Percentiles rank a stretch among this genome's conserved stretches.
phyloP scores from a whole-genome alignment of 1,140 invertebrate genomes.

The Thaumetopoea pityocampa region DNA sequence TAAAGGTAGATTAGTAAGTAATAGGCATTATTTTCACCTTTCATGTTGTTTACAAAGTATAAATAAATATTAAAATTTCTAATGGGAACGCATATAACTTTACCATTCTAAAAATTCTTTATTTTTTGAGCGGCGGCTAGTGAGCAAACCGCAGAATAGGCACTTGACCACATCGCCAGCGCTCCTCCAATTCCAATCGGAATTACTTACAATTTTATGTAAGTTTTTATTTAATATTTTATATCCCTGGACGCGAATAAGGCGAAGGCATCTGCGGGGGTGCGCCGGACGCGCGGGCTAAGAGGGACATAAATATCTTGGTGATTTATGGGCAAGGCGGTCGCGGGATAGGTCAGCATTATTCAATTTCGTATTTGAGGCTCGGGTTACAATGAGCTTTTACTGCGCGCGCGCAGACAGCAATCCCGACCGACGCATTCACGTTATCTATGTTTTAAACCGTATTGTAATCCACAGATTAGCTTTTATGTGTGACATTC shows the following conservation, averaged over 20 bases:
- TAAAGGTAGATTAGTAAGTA: too few relatives aligned
- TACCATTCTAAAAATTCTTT: slow-evolving; percentile 40
- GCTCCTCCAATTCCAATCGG: slow-evolving; percentile 60
- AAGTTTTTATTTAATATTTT: slow-evolving; percentile 73
- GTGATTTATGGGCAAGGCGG: slow-evolving; percentile 72
- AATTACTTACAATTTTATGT: slow-evolving; percentile 71
- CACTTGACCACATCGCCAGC: slow-evolving; percentile 42
- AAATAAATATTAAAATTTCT: too few relatives aligned
- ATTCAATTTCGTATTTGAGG: slow-evolving; percentile 75
- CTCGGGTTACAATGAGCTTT: slow-evolving; percentile 73
- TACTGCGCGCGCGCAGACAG: slow-evolving; percentile 68
- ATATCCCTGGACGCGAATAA: slow-evolving; percentile 60
- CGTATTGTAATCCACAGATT: slow-evolving; percentile 48
- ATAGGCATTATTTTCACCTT: too few relatives aligned
- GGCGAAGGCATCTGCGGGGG: slow-evolving; percentile 31
- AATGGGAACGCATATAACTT: too few relatives aligned
- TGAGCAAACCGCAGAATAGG: slow-evolving; percentile 54
- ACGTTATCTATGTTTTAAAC: slow-evolving; percentile 52
- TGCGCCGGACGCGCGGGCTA: slow-evolving; percentile 38
- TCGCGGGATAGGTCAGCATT: slow-evolving; percentile 75
- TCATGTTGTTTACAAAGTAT: too few relatives aligned
- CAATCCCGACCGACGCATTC: slow-evolving; percentile 38
- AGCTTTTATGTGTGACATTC: slow-evolving; percentile 38
- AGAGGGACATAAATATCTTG: slow-evolving; percentile 73
- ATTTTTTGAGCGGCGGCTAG: slow-evolving; percentile 43